Evolutionary conservation across 1,140 invertebrate genomes (phyloP).

Genomic region (Drosophila asahinai): DNA sequence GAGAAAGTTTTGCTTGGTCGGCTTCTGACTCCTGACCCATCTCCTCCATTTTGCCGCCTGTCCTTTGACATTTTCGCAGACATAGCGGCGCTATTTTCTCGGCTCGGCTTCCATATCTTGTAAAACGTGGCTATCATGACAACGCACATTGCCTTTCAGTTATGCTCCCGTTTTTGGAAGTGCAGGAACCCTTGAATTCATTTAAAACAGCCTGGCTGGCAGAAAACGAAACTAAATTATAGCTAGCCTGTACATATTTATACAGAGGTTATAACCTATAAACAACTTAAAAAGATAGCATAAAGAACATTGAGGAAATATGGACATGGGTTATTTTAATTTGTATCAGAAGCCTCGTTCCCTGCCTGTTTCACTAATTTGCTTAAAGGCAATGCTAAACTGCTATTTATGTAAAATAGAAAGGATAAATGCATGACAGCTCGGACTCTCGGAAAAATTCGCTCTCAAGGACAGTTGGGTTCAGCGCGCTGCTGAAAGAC

Average conservation of each 20-base stretch:
- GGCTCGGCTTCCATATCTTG: slow-evolving; percentile 30
- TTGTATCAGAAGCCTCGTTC: neutral
- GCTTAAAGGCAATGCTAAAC: no score
- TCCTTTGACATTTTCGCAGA: slow-evolving; percentile 64
- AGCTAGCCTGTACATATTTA: slow-evolving; percentile 10
- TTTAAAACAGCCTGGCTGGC: slow-evolving; percentile 56
- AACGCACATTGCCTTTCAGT: neutral
- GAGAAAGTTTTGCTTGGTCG: slow-evolving; percentile 33
- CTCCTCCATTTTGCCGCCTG: slow-evolving; percentile 18
- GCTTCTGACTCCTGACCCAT: slow-evolving; percentile 22
- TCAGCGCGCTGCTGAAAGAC: no score
- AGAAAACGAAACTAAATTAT: slow-evolving; percentile 45
- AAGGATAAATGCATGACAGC: no score
- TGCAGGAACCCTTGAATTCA: slow-evolving; percentile 41
- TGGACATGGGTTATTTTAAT: no score
- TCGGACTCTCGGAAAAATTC: no score
- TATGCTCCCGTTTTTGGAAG: slow-evolving; percentile 4
- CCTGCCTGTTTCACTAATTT: no score
- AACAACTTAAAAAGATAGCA: neutral
- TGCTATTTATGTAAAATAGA: no score
- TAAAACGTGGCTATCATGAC: slow-evolving; percentile 36
- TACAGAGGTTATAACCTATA: neutral
- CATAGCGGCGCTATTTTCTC: slow-evolving; percentile 61
- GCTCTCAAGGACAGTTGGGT: no score
- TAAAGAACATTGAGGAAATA: neutral